Evolutionary conservation across 2,113 vertebrate species (phyloP).

Genomic region (Spheniscus mendiculus): DNA sequence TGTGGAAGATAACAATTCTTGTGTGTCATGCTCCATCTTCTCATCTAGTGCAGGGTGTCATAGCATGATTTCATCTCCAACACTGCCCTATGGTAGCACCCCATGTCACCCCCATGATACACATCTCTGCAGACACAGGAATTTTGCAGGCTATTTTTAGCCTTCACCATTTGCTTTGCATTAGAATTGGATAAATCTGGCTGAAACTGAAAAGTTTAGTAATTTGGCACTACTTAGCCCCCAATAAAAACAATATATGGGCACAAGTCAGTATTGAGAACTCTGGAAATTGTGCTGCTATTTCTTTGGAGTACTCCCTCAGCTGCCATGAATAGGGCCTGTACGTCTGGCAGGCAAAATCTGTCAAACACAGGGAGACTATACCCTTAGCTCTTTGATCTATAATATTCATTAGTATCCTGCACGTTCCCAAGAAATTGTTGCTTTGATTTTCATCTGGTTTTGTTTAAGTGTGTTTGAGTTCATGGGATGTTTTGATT

Average conservation of each 20-base stretch:
- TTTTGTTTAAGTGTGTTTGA: slow-evolving; percentile 23
- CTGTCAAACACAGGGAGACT: background rate
- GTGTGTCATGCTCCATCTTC: background rate
- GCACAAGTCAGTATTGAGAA: background rate
- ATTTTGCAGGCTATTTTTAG: background rate
- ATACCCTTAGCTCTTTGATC: background rate
- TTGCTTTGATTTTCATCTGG: slow-evolving; percentile 29
- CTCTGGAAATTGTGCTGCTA: background rate
- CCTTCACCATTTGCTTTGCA: background rate
- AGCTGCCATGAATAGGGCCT: background rate
- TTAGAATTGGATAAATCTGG: background rate
- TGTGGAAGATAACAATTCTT: background rate
- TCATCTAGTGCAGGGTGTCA: background rate
- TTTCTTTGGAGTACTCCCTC: background rate
- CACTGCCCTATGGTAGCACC: background rate
- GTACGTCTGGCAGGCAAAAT: background rate
- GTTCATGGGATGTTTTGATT: slow-evolving; percentile 28
- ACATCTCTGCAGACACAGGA: background rate
- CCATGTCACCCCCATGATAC: background rate
- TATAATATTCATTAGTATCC: slow-evolving; percentile 1
- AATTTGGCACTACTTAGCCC: background rate
- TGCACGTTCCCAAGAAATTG: background rate
- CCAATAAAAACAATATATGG: background rate
- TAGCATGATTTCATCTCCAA: background rate
- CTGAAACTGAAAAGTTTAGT: background rate